Conservation (phyloP, 2,888 invertebrate genomes). For the Andrena marginata region DNA sequence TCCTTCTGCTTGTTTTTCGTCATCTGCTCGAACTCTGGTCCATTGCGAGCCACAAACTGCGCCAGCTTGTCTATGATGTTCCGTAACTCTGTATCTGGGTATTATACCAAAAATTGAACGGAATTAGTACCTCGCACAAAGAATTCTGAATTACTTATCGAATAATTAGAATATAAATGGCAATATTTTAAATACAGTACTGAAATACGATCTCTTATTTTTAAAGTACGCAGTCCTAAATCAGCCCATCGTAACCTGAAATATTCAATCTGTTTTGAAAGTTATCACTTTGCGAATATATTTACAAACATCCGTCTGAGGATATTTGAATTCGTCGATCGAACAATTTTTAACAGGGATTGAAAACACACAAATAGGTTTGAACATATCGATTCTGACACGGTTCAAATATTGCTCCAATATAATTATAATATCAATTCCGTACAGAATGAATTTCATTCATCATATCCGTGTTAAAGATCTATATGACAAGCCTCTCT, state of each 20-base stretch:
- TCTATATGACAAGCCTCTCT: neutral
- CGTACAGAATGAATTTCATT: neutral
- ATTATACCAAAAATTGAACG: constrained; percentile 54
- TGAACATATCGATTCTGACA: neutral
- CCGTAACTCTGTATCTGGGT: constrained; percentile 94
- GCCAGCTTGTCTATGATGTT: constrained; percentile 99
- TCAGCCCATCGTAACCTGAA: constrained; percentile 61
- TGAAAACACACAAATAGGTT: neutral
- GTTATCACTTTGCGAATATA: constrained; percentile 25
- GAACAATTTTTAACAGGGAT: constrained; percentile 18
- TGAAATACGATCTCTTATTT: constrained; percentile 51
- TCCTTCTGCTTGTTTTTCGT: constrained; percentile 99
- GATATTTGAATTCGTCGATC: constrained; percentile 34
- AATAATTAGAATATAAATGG: constrained; percentile 42
- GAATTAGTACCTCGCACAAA: constrained; percentile 45
- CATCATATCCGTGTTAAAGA: neutral
- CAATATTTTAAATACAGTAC: constrained; percentile 54
- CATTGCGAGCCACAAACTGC: constrained; percentile 99
- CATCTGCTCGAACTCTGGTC: constrained; percentile 99
- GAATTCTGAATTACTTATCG: constrained; percentile 23
- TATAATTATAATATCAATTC: neutral
- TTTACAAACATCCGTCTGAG: constrained; percentile 34
- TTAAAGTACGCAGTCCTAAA: constrained; percentile 57
- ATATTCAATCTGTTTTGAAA: constrained; percentile 58
- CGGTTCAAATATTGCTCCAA: neutral